phyloP scores from a whole-genome alignment of 2,888 invertebrate species.

The Drosophila hawaiiensis region DNA sequence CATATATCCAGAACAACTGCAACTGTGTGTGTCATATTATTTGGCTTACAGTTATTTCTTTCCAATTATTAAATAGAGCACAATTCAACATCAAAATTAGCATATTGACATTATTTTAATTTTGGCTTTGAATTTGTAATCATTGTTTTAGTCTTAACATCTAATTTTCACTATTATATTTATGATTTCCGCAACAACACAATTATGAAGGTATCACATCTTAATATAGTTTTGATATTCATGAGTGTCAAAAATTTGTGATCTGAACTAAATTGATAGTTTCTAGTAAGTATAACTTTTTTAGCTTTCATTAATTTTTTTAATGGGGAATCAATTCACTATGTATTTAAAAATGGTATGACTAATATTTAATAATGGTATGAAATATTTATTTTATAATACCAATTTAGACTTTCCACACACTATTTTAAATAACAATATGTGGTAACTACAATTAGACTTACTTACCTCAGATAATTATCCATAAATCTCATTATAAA shows the following conservation, averaged over 20 bases:
- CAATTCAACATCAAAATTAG: background rate
- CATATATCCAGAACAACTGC: conserved; percentile 21
- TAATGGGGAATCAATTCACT: too few relatives aligned
- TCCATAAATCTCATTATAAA: background rate
- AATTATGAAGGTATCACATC: background rate
- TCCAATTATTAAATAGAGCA: background rate
- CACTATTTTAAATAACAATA: background rate
- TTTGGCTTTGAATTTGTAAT: background rate
- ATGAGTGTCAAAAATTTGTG: background rate
- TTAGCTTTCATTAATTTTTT: too few relatives aligned
- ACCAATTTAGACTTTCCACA: background rate
- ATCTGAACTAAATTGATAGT: background rate
- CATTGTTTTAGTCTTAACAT: background rate
- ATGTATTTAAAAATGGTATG: too few relatives aligned
- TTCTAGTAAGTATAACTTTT: background rate
- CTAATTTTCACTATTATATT: background rate
- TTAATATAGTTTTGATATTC: background rate
- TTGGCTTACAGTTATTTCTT: background rate
- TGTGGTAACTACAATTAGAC: background rate
- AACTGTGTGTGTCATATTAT: conserved; percentile 23
- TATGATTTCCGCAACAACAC: background rate
- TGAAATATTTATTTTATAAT: background rate
- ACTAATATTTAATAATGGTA: too few relatives aligned
- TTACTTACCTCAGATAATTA: background rate
- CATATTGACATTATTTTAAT: background rate